Base-by-base conservation (phyloP, 2,113 vertebrate species). In the Arothron firmamentum region DNA sequence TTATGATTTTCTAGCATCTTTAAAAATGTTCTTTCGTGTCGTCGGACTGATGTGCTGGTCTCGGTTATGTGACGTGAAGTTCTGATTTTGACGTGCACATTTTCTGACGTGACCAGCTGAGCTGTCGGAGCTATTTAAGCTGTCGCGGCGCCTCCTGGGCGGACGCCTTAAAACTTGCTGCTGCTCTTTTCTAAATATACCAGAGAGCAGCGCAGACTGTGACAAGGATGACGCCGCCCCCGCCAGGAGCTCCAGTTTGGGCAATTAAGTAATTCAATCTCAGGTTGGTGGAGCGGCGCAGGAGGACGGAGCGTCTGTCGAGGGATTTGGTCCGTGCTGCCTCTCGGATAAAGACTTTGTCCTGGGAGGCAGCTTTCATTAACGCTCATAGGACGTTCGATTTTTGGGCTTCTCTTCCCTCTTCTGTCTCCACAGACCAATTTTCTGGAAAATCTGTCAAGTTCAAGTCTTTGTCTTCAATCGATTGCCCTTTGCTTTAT, bases 101-200 rank as follows among this genome's bases (percentile, higher is more conserved):
- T 51, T 63, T 65, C 49, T 63, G 74, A 73, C 54, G 34, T 9
- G 3, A 34, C 0, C 16, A 73, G 53, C 42, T 50, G 57, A 70
- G 74, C 59, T 78, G 77, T 80, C 79, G 64, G 28, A 19, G 63
- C n/a, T 34, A 62, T 57, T 82, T 66, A 67, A 8, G 59, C 56
- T 60, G 66, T 62, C 60, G 60, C 2, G 3, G 11, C 21, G 17
- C 49, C 56, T 52, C 19, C 56, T 56, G 53, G 53, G 59, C 65
- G 25, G 43, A 60, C 62, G 66, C 73, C 31, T 21, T 20, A 52
- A 66, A 70, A 68, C 50, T 47, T 59, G 43, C 55, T 57, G 57
- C 65, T 74, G 76, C 69, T 76, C 62, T 65, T 79, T 67, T 65
- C 47, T 71, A 80, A 74, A 79, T 82, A 67, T 74, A 65, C 65